Evolutionary conservation across 2,113 vertebrate species (phyloP), one percentile per base, ranked within the genome.

Genomic region (Anthoscopus minutus): DNA sequence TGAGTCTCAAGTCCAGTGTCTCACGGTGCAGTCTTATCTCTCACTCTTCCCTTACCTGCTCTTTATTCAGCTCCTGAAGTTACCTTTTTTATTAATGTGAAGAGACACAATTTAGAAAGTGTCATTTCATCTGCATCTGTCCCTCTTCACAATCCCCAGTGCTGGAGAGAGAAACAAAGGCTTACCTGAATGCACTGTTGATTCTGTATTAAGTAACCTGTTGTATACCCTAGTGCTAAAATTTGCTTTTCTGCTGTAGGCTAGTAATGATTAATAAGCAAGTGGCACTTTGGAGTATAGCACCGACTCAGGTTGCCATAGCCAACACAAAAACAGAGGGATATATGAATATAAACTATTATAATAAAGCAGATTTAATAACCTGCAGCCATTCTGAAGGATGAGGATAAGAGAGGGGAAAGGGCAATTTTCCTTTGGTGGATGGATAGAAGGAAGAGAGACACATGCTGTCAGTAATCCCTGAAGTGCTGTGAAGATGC

Each of bases 311-410:
- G 21, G 51, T 47, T 31, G 8, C 28, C 4, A 3, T 3, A 38
- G 48, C 35, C n/a, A 79, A 15, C 33, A 27, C 7, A 33, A 3
- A 62, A 51, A 54, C 2, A 3, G 27, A 82, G 47, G 35, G 17
- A 44, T 9, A 12, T 28, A 53, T 0, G 2, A 27, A 25, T 76
- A n/a, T 8, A n/a, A 38, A 30, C 11, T 47, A 6, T 33, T 44
- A 7, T 11, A 44, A 76, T n/a, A 20, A 25, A 66, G 51, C n/a
- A 17, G 9, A 37, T 79, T 6, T 5, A 35, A 54, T 31, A 10
- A 53, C 27, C 45, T 51, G 15, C n/a, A 28, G 35, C 42, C 30
- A 47, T 30, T 28, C 61, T 40, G 25, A n/a, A 18, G n/a, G 23
- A 38, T 15, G 19, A 30, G 51, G 15, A 23, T 24, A 28, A 33